Base-by-base conservation (phyloP, 1,140 invertebrate genomes). In the Drosophila tani region DNA sequence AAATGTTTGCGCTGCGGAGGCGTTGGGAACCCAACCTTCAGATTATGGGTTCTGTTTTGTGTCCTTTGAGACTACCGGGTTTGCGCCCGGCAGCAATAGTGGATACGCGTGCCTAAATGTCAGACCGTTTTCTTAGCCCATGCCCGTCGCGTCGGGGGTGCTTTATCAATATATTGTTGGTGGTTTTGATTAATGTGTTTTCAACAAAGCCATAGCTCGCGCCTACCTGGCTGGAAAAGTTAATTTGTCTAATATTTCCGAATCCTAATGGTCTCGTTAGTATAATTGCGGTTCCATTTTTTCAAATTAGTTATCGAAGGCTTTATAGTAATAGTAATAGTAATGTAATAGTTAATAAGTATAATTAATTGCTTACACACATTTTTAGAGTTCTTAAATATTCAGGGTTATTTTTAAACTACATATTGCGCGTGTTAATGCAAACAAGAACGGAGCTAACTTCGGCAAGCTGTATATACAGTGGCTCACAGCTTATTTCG, bases 141-240 rank as follows among this genome's bases (percentile, higher is more conserved):
- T 50, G 29, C 45, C 11, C 46, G 40, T 40, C 29, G 58, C 46
- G 32, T 32, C 21, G 57, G 46, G 40, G 59, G 57, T 19, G 67
- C 67, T 79, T 82, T 82, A 82, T 87, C 76, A 86, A 87, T 82
- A 82, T 43, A 58, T 67, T 53, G 60, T 63, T 71, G 66, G 67
- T 67, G 67, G 67, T 77, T 87, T 73, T 86, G 75, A 83, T 88
- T 76, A 88, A 87, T 87, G 80, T 53, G 60, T 51, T 79, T 75
- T 75, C 59, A 32, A 38, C 56, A 60, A 41, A 40, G 5, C 12
- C 40, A 15, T 56, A 29, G 55, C 63, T 43, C 46, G 41, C 40
- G 57, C 29, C 43, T 58, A 50, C 49, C 67, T 29, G 45, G 46
- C 55, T 46, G 41, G 24, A 69, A 62, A 41, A 66, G 56, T 77